Evolutionary conservation across 2,113 vertebrate genomes (phyloP).

Genomic region (Manacus vitellinus): DNA sequence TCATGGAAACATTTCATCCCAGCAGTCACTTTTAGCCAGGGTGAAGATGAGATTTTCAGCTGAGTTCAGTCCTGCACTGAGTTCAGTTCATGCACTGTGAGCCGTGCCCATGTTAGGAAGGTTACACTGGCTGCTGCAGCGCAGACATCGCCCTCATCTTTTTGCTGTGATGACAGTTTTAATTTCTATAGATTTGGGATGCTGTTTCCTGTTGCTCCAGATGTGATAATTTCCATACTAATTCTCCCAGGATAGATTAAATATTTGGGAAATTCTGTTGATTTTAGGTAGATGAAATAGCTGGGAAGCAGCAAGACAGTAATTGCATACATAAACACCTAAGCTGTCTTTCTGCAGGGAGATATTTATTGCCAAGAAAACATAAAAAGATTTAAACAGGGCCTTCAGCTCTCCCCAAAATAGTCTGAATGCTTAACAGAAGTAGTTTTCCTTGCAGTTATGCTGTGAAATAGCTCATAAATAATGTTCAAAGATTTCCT

Average conservation of each 20-base stretch:
- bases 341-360: neutral
- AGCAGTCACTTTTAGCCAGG: neutral
- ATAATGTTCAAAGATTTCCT: neutral
- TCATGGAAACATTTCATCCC: neutral
- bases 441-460: neutral
- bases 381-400: neutral
- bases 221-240: neutral
- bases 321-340: neutral
- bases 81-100: neutral
- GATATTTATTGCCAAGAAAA: slow-evolving; percentile 5
- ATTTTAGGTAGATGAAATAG: neutral
- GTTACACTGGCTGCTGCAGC: neutral
- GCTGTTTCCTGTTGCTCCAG: neutral
- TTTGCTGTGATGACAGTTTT: neutral
- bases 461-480: neutral
- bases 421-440: neutral
- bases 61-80: neutral
- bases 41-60: neutral
- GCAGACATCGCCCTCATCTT: neutral
- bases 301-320: neutral
- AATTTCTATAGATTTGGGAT: neutral
- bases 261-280: neutral
- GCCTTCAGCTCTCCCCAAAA: neutral
- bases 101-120: rapidly evolving
- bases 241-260: neutral